These are phyloP conservation scores for Cyprinella venusta DNA, from an alignment of 2,797 vertebrate species.

Conservation along the genomic window DNA sequence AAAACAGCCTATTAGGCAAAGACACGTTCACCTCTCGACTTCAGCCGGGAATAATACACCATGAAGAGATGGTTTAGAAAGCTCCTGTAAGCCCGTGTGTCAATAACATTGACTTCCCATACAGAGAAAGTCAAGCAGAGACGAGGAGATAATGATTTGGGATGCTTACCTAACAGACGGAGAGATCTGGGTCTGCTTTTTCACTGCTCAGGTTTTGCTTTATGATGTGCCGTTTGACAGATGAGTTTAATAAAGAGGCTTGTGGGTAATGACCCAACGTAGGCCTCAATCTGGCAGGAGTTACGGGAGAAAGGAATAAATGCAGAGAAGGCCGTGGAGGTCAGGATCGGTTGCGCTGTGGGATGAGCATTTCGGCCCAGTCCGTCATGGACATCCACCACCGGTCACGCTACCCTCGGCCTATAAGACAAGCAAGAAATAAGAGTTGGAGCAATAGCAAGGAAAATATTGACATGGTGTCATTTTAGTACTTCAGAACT, in stretches of 20 bases:
- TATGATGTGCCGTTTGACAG: constrained; percentile 41
- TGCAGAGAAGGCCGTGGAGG: constrained; percentile 1
- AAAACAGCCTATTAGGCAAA: constrained; percentile 28
- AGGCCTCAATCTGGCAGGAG: constrained; percentile 20
- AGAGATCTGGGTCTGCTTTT: constrained; percentile 26
- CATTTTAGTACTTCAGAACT: background rate
- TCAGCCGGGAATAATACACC: background rate
- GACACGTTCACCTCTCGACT: constrained; percentile 25
- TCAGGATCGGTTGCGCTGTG: background rate
- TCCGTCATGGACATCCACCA: constrained; percentile 8
- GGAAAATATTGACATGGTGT: background rate
- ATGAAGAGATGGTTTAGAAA: constrained; percentile 39
- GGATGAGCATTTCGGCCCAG: background rate
- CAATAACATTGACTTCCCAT: constrained; percentile 56
- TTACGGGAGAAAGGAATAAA: constrained; percentile 22
- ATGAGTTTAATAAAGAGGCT: constrained; percentile 56
- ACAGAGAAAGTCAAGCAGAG: constrained; percentile 39
- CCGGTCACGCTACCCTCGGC: constrained; percentile 1
- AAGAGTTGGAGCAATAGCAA: background rate
- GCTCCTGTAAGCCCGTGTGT: constrained; percentile 47
- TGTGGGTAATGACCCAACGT: constrained; percentile 48
- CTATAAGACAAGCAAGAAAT: background rate
- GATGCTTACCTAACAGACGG: constrained; percentile 36
- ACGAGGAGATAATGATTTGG: constrained; percentile 51
- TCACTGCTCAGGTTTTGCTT: constrained; percentile 7